A percentile compares a stretch with the other conserved stretches of the same genome.
Evolutionary conservation across 2,113 vertebrate species (phyloP).

Genomic region (Grammomys dolichurus): DNA sequence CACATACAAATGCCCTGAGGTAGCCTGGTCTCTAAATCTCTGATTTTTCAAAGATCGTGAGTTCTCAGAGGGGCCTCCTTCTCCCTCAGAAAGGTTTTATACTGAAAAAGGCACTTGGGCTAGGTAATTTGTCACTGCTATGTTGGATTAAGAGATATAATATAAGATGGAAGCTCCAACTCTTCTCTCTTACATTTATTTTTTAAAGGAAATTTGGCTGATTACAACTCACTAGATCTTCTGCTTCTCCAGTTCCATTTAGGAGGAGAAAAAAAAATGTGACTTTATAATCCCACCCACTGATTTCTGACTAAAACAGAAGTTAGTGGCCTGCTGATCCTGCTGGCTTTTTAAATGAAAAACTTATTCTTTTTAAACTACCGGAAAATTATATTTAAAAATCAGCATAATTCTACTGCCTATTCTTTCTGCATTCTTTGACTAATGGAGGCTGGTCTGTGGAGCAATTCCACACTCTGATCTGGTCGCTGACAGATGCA

Average conservation of each 20-base stretch:
- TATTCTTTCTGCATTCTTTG: conserved; percentile 87
- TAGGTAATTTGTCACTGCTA: conserved; percentile 71
- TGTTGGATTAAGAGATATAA: background rate
- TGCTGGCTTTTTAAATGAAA: conserved; percentile 90
- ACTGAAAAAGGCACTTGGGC: conserved; percentile 37
- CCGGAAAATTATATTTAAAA: conserved; percentile 92
- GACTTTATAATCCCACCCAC: conserved; percentile 89
- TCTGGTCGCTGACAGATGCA: conserved; percentile 71
- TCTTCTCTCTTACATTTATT: conserved; percentile 72
- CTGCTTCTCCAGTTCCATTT: conserved; percentile 87
- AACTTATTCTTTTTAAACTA: conserved; percentile 91
- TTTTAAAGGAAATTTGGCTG: conserved; percentile 81
- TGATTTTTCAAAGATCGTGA: background rate
- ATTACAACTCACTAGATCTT: conserved; percentile 87
- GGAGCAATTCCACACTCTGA: conserved; percentile 75
- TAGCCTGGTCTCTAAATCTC: background rate
- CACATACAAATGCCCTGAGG: background rate
- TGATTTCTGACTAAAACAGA: conserved; percentile 91
- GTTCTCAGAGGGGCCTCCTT: background rate
- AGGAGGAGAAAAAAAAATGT: conserved; percentile 84
- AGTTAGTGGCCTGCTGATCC: conserved; percentile 90
- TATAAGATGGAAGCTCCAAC: conserved; percentile 62
- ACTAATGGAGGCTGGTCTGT: conserved; percentile 83
- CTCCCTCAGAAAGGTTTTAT: conserved; percentile 17
- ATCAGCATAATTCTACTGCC: conserved; percentile 89